Evolutionary conservation across 1,140 invertebrate genomes (phyloP), one percentile per base, ranked within the genome.

Genomic region (Macrobrachium nipponense): DNA sequence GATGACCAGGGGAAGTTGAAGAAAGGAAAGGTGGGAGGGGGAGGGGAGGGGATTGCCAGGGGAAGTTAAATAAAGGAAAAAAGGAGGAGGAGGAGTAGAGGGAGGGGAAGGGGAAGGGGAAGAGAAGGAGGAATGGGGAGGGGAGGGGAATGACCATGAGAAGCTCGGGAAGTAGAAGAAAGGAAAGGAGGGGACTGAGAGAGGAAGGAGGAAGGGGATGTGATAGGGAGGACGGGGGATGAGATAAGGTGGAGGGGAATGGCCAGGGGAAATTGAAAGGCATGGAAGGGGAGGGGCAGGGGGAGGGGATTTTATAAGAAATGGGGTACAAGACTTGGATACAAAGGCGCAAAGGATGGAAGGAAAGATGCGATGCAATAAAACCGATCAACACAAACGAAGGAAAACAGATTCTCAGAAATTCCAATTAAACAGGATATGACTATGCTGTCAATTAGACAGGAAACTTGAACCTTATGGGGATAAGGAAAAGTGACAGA

Each of bases 141-240:
- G 59, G 23, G 36, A 66, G 20, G 79, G 44, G 23, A 20, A 70
- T 23, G 80, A 23, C 20, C n/a, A 58, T 43, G 80, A 73, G 20
- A 51, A 58, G 70, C 58, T 59, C n/a, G n/a, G n/a, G n/a, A n/a
- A n/a, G n/a, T n/a, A n/a, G 60, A 80, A 64, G 60, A 72, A 23
- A 59, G 60, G 68, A 60, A 70, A 73, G 60, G 61, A 8, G 44
- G 82, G 66, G 36, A 84, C 61, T 23, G 18, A 36, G 36, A 86
- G 75, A 66, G 58, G 36, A 3, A 18, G 68, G 17, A n/a, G n/a
- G n/a, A n/a, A n/a, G n/a, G n/a, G n/a, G n/a, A n/a, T n/a, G n/a
- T n/a, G n/a, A n/a, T n/a, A n/a, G n/a, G n/a, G n/a, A n/a, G n/a
- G n/a, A n/a, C n/a, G n/a, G n/a, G n/a, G n/a, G n/a, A n/a, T n/a